A percentile compares a stretch with the other conserved stretches of the same genome.
Evolutionary conservation across 2,888 invertebrate species (phyloP).

Genomic region (Stenodema calcarata): DNA sequence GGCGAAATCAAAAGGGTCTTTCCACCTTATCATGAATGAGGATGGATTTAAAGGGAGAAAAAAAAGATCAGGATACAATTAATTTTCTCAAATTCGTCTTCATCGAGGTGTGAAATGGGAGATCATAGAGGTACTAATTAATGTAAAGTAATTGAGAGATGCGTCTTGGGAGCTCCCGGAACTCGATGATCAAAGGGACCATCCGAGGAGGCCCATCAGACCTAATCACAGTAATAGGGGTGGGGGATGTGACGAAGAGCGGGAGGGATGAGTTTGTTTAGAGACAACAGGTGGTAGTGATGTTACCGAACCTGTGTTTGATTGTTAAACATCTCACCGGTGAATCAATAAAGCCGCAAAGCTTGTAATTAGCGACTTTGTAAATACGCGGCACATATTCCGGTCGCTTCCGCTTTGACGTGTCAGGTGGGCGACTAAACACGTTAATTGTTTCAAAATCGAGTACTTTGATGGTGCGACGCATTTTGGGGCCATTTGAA

Average conservation of each 20-base stretch:
- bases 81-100: slow-evolving; percentile 2
- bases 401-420: slow-evolving; percentile 1
- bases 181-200: slow-evolving; percentile 34
- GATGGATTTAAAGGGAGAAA: background rate
- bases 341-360: slow-evolving; percentile 38
- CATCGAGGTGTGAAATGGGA: slow-evolving; percentile 44
- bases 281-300: slow-evolving; percentile 47
- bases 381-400: slow-evolving; percentile 23
- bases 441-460: background rate
- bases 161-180: background rate
- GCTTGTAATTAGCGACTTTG: slow-evolving; percentile 37
- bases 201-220: slow-evolving; percentile 31
- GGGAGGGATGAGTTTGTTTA: slow-evolving; percentile 37
- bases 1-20: background rate
- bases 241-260: background rate
- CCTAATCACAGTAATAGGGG: slow-evolving; percentile 9
- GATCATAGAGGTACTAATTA: slow-evolving; percentile 46
- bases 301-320: slow-evolving; percentile 38
- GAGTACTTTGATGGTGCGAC: background rate
- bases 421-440: background rate
- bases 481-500: background rate
- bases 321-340: slow-evolving; percentile 31
- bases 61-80: slow-evolving; percentile 9
- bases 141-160: slow-evolving; percentile 36
- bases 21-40: background rate